Percentiles rank a stretch among this genome's conserved stretches.
These are phyloP conservation scores for Eupithecia tripunctaria DNA, from an alignment of 2,888 invertebrate species.

Conservation along the genomic window DNA sequence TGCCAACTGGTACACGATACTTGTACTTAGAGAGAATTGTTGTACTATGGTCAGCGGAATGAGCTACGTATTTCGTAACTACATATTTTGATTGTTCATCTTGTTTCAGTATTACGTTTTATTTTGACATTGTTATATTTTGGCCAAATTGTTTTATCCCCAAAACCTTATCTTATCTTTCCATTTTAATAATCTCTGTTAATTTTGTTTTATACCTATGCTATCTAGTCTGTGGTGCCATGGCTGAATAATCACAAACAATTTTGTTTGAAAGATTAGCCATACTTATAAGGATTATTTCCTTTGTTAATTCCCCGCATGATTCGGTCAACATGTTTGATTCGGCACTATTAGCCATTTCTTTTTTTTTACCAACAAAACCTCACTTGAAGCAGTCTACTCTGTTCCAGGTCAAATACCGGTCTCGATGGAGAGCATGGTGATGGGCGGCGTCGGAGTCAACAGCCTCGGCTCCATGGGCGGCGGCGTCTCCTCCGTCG, in stretches of 20 bases:
- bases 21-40: background rate
- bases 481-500: conserved; percentile 86
- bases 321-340: background rate
- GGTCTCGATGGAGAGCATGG: conserved; percentile 89
- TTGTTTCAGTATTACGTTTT: background rate
- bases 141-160: background rate
- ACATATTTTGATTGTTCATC: background rate
- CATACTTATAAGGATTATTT: background rate
- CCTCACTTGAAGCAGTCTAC: conserved; percentile 37
- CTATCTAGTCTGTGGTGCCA: background rate
- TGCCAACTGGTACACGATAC: background rate
- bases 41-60: background rate
- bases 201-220: background rate
- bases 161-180: background rate
- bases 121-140: conserved; percentile 7
- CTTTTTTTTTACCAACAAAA: conserved; percentile 18
- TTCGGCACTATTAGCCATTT: background rate
- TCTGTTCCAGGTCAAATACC: conserved; percentile 81
- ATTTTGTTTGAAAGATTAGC: background rate
- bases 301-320: background rate
- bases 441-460: conserved; percentile 87
- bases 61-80: background rate
- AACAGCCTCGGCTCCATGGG: conserved; percentile 87
- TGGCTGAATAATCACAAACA: background rate
- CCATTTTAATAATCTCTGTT: background rate